Percentiles rank a stretch among this genome's conserved stretches.
These are phyloP conservation scores for Maccullochella peelii DNA, from an alignment of 2,113 vertebrate species.

Conservation along the genomic window DNA sequence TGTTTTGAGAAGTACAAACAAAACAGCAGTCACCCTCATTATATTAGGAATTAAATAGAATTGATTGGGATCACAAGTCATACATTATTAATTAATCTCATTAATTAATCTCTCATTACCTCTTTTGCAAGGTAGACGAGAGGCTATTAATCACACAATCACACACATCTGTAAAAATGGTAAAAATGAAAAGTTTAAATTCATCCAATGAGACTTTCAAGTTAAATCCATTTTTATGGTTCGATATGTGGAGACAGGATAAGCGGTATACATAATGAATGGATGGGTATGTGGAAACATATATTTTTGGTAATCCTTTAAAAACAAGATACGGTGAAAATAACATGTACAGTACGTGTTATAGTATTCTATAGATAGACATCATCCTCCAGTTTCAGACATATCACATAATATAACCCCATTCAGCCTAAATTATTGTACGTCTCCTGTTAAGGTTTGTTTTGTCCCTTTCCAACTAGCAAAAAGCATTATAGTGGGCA, in stretches of 20 bases:
- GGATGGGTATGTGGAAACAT: no score
- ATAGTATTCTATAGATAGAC: not conserved
- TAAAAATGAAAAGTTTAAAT: not conserved
- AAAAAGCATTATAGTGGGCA: not conserved
- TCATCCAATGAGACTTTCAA: not conserved
- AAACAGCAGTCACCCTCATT: not conserved
- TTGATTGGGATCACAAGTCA: not conserved
- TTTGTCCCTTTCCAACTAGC: not conserved
- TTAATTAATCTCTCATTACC: not conserved
- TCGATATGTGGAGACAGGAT: no score
- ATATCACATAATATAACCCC: not conserved
- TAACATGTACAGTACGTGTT: not conserved
- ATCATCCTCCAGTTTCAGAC: not conserved
- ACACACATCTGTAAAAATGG: not conserved
- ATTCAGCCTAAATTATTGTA: not conserved
- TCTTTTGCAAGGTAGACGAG: not conserved
- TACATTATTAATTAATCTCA: not conserved
- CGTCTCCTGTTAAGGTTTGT: not conserved
- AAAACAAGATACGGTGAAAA: no score
- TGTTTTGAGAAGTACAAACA: not conserved
- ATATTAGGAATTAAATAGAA: not conserved
- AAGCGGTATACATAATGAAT: no score
- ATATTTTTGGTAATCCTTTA: no score
- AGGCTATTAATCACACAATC: no score
- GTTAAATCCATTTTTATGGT: not conserved